Conservation (phyloP, 2,888 invertebrate species). For the Lypha dubia region DNA sequence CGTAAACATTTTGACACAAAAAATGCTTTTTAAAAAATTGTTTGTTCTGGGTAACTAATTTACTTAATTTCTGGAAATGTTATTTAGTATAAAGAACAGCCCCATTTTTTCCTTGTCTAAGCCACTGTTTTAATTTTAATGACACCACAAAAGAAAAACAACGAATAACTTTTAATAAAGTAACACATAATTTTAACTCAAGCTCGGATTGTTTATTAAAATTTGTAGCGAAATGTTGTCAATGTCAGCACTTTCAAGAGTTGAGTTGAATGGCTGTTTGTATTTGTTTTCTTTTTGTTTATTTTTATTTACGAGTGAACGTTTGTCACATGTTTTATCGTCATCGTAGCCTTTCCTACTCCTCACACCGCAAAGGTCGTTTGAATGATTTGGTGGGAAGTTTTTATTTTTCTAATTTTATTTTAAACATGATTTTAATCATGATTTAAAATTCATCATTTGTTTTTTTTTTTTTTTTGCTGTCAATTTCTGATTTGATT, state of each 20-base stretch:
- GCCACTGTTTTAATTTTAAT: neutral
- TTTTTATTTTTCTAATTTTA: slow-evolving; percentile 26
- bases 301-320: neutral
- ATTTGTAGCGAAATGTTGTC: neutral
- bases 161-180: neutral
- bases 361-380: slow-evolving; percentile 62
- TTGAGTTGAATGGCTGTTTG: slow-evolving; percentile 37
- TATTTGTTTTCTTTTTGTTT: neutral
- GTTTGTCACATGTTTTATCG: neutral
- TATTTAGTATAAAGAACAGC: too few relatives aligned
- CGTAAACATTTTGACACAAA: too few relatives aligned
- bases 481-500: neutral
- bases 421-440: slow-evolving; percentile 11
- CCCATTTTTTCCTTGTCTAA: neutral
- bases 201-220: neutral
- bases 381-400: slow-evolving; percentile 13
- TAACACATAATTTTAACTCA: neutral
- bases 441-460: slow-evolving; percentile 6
- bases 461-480: too few relatives aligned
- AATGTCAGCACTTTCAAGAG: slow-evolving; percentile 1
- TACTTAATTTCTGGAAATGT: too few relatives aligned
- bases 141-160: neutral
- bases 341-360: neutral
- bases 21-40: too few relatives aligned
- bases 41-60: too few relatives aligned